Evolutionary conservation across 92 coral and sea anemone genomes (phyloP), one percentile per base, ranked within the genome.

Genomic region (Chrysogorgia sp.): DNA sequence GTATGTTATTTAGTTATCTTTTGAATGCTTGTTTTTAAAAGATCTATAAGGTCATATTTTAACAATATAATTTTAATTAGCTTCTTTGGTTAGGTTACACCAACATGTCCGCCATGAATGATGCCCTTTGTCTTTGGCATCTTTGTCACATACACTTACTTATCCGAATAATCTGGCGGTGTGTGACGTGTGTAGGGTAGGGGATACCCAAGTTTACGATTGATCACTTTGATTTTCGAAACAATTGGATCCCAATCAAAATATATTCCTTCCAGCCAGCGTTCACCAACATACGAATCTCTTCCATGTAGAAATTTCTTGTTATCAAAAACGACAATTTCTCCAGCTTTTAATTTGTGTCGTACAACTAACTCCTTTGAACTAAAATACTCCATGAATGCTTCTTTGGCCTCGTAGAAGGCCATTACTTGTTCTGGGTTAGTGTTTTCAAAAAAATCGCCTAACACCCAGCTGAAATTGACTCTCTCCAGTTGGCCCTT

Each of bases 191-290:
- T 47, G n/a, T 7, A 47, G 53, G 53, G 53, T 2, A 47, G n/a
- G 2, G 53, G 53, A 15, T 47, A 47, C 53, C 53, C 53, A 15
- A 47, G n/a, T 47, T 47, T 47, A 7, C 53, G 53, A 47, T 47
- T 47, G 10, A 47, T 2, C 2, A 47, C n/a, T 15, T 47, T 47
- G 15, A 47, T 47, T 47, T 47, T 47, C 15, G 53, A 47, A 7
- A 47, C 53, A 47, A 47, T 7, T 47, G 53, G 53, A 15, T 47
- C 53, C 53, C 53, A 47, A 47, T 47, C 53, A 47, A 47, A 47
- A n/a, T 47, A 47, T 1, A 47, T 47, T 47, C 53, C 53, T 15
- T 47, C 14, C 53, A 47, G 53, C 53, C 9, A 7, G 2, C 53
- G 53, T n/a, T 15, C 53, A 6, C 53, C 53, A 6, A 12, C 53